A percentile compares a stretch with the other conserved stretches of the same genome.
These are phyloP conservation scores for Gallinago jamesoni DNA, from an alignment of 2,113 vertebrate genomes.

Conservation along the genomic window DNA sequence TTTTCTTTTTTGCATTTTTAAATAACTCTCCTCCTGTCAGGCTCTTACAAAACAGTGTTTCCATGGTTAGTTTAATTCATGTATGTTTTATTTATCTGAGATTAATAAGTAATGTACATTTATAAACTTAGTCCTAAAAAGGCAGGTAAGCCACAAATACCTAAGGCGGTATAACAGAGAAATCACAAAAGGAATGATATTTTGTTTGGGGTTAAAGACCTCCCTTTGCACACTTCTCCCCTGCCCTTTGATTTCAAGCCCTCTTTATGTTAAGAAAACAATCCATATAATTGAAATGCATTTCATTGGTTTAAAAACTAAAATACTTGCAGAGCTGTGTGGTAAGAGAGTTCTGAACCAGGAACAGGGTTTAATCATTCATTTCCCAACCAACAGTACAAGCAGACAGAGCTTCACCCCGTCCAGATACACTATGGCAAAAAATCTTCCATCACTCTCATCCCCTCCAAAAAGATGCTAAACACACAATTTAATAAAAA, in stretches of 20 bases:
- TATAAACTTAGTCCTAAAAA: background rate
- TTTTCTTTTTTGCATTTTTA: background rate
- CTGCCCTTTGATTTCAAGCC: background rate
- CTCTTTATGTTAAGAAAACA: background rate
- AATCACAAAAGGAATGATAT: background rate
- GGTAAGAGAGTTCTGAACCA: background rate
- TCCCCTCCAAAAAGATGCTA: background rate
- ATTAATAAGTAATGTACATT: background rate
- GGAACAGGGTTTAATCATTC: background rate
- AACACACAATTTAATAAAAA: background rate
- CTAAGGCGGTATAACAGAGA: background rate
- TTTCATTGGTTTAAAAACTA: background rate
- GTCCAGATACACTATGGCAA: background rate
- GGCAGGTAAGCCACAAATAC: background rate
- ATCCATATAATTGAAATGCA: background rate
- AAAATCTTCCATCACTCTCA: background rate
- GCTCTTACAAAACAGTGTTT: background rate
- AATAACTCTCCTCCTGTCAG: background rate
- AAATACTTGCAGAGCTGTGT: background rate
- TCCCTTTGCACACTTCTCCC: background rate
- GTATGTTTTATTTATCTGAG: background rate
- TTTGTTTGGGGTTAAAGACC: background rate
- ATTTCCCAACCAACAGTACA: background rate
- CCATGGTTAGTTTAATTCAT: background rate
- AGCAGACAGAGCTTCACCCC: background rate